Base-by-base conservation (phyloP, 2,888 invertebrate species). In the Tinea pellionella region DNA sequence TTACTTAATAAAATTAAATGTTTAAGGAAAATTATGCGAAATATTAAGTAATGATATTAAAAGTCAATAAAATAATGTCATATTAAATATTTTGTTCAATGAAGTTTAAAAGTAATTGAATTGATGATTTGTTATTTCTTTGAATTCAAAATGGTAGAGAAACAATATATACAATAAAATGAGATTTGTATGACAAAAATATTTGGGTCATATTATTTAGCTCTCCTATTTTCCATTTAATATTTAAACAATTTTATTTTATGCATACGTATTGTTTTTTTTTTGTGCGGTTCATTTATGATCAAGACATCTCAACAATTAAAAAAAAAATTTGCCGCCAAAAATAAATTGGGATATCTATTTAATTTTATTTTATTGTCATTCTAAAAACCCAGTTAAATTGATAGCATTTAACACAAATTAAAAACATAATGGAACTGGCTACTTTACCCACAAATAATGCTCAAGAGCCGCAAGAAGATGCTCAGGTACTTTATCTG, bases 381-480 rank as follows among this genome's bases (percentile, higher is more conserved):
- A 37, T 37, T 37, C 4, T 2, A n/a, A 37, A n/a, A 37, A 37
- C 1, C 24, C 24, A 6, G 24, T 24, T 24, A 3, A 37, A 6
- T 37, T 37, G 37, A 6, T 37, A 9, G 9, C 9, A 9, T 9
- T 37, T 6, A n/a, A 12, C n/a, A 1, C 37, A n/a, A 37, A 37
- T 9, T 6, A 6, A 37, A 37, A 37, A 37, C n/a, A 37, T n/a
- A 42, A 78, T 78, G 78, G 67, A 74, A 62, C 70, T 70, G 57
- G 76, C 66, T 16, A 70, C 74, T 65, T 69, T 82, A 67, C 79
- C 85, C 1, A 66, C 63, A 18, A 75, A 74, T 68, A 75, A 66
- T 13, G 84, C 85, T 42, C 65, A 65, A 55, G 79, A 80, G 66
- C 83, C 85, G 4, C 60, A 65, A 58, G 83, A 85, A 73, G 73